Evolutionary conservation across 2,113 vertebrate genomes (phyloP), one percentile per base, ranked within the genome.

Genomic region (Chaetops frenatus): DNA sequence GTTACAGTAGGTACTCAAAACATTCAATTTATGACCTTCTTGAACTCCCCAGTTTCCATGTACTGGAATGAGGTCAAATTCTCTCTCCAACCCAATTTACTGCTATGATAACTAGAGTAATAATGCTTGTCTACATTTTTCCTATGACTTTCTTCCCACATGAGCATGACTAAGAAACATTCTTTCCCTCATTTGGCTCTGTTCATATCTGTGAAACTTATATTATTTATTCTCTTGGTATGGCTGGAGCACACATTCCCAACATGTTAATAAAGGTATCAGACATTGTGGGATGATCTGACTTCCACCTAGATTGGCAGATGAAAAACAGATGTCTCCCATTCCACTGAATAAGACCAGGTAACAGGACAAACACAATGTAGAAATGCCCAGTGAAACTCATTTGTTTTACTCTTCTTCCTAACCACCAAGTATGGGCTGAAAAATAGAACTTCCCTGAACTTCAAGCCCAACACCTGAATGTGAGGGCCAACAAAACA

Each of bases 401-500:
- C 15, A 27, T 7, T 47, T 42, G 51, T 83, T 50, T 38, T 40
- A 8, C 28, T 83, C 21, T 29, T 73, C 72, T 69, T 93, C 62
- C 22, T 56, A 69, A 47, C 18, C 14, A 14, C n/a, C 9, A 61
- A 50, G 1, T 20, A 10, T 42, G 24, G 38, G 19, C 24, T 74
- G 44, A 31, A 66, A 87, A 85, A 5, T 1, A 79, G 33, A 33
- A 54, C 20, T 48, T 56, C 13, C 36, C 33, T 36, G 51, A 61
- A 36, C 42, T 79, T 87, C 40, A 77, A 17, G 7, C 77, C 11
- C 29, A 54, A 15, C 5, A 23, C 25, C 12, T 12, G 56, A 76
- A 29, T 0, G 0, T 47, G 29, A 77, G 21, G 23, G 31, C 8
- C 9, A 67, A 28, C 10, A 18, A 11, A 67, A 17, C 38, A 64